These are phyloP conservation scores for Heliconius melpomene DNA, from an alignment of 1,140 invertebrate genomes.

Conservation along the genomic window DNA sequence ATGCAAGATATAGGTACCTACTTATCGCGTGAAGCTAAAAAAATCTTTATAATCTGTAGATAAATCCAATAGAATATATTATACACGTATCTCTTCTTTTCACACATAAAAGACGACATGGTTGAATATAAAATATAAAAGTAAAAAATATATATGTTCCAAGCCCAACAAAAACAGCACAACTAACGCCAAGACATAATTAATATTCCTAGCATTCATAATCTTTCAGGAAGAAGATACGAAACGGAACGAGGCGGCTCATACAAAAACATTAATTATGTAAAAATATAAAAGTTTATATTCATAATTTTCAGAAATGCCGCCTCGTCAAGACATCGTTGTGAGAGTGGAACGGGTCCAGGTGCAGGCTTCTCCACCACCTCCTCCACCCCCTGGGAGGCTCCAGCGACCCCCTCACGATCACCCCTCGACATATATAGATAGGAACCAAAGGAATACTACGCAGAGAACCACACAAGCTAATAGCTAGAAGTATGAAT, in stretches of 20 bases:
- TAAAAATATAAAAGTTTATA: slow-evolving; percentile 12
- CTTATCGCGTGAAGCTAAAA: no score
- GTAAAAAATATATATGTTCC: no score
- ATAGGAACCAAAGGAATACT: slow-evolving; percentile 50
- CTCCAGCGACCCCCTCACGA: slow-evolving; percentile 68
- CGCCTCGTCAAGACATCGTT: slow-evolving; percentile 66
- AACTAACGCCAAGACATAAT: not conserved
- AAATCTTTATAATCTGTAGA: no score
- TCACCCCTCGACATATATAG: slow-evolving; percentile 60
- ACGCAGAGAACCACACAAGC: slow-evolving; percentile 27
- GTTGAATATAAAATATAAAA: not conserved
- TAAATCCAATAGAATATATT: no score
- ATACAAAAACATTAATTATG: slow-evolving; percentile 8
- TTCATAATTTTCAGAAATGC: slow-evolving; percentile 56
- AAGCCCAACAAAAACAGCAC: not conserved
- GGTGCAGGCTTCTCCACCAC: slow-evolving; percentile 50
- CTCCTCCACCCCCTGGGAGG: slow-evolving; percentile 60
- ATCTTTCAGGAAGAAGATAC: not conserved
- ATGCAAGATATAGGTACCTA: no score
- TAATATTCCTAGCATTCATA: not conserved
- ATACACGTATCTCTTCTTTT: not conserved
- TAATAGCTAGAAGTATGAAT: slow-evolving; percentile 5
- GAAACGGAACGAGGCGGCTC: not conserved
- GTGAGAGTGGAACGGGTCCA: slow-evolving; percentile 53
- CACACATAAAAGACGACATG: not conserved